A percentile compares a stretch with the other conserved stretches of the same genome.
Evolutionary conservation across 2,113 vertebrate species (phyloP).

Genomic region (Amphiprion percula): DNA sequence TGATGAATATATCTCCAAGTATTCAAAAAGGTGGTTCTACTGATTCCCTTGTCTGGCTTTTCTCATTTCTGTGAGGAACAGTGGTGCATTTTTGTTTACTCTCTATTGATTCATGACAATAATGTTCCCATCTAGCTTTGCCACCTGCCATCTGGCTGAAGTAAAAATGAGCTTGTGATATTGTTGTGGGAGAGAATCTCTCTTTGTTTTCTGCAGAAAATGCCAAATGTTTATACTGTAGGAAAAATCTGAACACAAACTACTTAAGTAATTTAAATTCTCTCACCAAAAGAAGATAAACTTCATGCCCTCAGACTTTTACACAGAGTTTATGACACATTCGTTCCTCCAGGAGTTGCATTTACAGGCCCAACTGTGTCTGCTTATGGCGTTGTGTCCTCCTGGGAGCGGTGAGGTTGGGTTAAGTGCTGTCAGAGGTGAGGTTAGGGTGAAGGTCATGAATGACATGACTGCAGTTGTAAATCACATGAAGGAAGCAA

Average conservation of each 20-base stretch:
- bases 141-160: constrained; percentile 58
- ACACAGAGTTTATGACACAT: constrained; percentile 44
- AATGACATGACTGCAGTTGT: constrained; percentile 50
- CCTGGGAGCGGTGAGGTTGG: constrained; percentile 35
- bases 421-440: constrained; percentile 73
- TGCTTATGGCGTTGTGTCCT: constrained; percentile 42
- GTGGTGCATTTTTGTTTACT: constrained; percentile 59
- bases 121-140: constrained; percentile 54
- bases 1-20: constrained; percentile 21
- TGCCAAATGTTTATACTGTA: constrained; percentile 40
- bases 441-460: constrained; percentile 56
- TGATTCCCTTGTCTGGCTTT: constrained; percentile 39
- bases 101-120: constrained; percentile 65
- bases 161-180: constrained; percentile 44
- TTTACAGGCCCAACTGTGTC: constrained; percentile 49
- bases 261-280: not conserved
- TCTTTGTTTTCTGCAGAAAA: constrained; percentile 45
- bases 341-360: constrained; percentile 33
- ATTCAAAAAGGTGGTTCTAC: not conserved
- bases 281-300: constrained; percentile 28
- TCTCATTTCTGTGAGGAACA: constrained; percentile 54
- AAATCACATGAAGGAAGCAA: constrained; percentile 68
- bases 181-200: constrained; percentile 36
- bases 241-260: constrained; percentile 46
- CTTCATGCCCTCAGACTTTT: constrained; percentile 17